Conservation (phyloP, 2,113 vertebrate species). For the Aythya baeri region DNA sequence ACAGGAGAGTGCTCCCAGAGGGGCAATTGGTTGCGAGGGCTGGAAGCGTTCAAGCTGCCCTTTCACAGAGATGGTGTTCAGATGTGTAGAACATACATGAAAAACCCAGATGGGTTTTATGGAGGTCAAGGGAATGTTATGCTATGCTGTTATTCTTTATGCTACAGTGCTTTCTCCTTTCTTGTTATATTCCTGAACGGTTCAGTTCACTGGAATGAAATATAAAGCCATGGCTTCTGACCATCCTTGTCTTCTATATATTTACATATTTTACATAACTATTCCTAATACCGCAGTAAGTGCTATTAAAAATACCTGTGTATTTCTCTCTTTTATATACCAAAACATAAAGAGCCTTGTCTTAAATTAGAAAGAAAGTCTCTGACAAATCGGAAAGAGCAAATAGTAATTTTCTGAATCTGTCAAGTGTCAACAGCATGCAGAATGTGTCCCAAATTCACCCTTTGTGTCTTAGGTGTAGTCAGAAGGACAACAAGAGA, state of each 20-base stretch:
- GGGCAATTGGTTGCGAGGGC: background rate
- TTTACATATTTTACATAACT: background rate
- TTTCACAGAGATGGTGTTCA: background rate
- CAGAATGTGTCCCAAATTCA: background rate
- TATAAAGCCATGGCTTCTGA: background rate
- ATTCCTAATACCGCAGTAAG: background rate
- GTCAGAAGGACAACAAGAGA: background rate
- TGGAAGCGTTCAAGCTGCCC: background rate
- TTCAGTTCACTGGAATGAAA: background rate
- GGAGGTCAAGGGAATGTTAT: background rate
- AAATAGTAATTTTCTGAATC: background rate
- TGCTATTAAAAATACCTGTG: fast-evolving
- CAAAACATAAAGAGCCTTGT: background rate
- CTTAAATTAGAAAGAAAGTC: background rate
- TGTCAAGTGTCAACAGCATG: background rate
- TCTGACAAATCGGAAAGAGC: background rate
- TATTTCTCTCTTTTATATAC: background rate
- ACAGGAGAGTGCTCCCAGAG: background rate
- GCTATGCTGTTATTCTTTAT: background rate
- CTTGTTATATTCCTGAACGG: background rate
- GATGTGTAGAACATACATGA: background rate
- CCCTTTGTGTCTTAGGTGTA: background rate
- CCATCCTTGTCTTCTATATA: background rate
- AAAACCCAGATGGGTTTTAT: background rate
- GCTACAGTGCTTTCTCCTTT: background rate